A percentile compares a stretch with the other conserved stretches of the same genome.
Evolutionary conservation across 1,140 invertebrate species (phyloP).

Genomic region (Saxidomus purpurata): DNA sequence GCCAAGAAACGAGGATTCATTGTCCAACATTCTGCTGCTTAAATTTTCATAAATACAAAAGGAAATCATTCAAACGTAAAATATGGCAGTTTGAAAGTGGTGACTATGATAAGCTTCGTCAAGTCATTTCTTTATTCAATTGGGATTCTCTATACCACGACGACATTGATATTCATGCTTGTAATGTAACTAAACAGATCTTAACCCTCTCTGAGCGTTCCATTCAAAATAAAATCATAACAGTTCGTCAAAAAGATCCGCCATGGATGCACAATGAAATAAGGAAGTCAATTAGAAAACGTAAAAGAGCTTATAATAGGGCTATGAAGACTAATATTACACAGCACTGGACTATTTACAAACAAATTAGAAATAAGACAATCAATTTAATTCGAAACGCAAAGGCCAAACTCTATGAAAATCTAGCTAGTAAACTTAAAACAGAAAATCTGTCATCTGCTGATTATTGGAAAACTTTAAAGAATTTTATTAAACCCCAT

Average conservation of each 20-base stretch:
- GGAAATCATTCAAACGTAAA: background rate
- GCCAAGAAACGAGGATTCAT: background rate
- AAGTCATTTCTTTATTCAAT: background rate
- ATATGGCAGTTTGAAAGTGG: conserved; percentile 14
- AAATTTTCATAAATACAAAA: background rate
- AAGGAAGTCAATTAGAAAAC: background rate
- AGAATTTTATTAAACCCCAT: no score
- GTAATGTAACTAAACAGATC: background rate
- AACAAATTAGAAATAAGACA: no score
- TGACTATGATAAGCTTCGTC: background rate
- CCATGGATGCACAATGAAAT: no score
- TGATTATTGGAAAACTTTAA: no score
- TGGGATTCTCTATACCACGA: conserved; percentile 6
- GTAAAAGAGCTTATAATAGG: background rate
- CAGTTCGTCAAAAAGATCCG: background rate
- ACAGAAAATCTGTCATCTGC: no score
- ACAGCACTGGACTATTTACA: no score
- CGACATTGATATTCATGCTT: conserved; percentile 3
- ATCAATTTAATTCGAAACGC: no score
- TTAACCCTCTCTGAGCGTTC: background rate
- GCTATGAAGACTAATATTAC: no score
- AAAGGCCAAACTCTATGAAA: no score
- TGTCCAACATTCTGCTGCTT: conserved; percentile 17
- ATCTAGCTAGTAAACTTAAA: no score
- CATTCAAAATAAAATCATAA: background rate